Percentiles rank a stretch among this genome's conserved stretches.
Conservation (phyloP, 2,113 vertebrate genomes). For the Syrrhaptes paradoxus region DNA sequence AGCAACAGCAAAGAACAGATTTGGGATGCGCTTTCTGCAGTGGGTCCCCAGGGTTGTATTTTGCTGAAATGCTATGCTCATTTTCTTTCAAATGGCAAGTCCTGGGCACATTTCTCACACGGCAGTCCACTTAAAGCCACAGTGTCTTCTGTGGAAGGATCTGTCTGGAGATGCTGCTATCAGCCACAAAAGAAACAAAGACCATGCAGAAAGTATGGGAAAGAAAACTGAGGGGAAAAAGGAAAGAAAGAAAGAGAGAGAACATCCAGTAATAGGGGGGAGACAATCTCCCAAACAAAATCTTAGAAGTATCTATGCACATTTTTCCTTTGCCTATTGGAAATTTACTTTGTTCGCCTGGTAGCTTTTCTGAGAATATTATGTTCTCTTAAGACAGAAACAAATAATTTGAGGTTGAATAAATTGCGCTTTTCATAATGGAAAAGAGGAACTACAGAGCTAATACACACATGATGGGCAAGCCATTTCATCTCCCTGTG, state of each 20-base stretch:
- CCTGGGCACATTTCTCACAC: background rate
- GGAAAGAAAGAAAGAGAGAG: background rate
- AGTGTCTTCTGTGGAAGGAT: background rate
- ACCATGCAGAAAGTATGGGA: background rate
- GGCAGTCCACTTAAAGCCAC: background rate
- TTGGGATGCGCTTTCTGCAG: background rate
- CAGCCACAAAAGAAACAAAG: background rate
- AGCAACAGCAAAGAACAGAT: background rate
- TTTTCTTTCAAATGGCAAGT: background rate
- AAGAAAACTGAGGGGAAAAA: background rate
- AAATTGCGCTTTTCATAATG: background rate
- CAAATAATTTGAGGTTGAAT: background rate
- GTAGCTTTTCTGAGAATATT: background rate
- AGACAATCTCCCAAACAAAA: background rate
- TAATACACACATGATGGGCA: background rate
- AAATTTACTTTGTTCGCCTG: slow-evolving; percentile 8
- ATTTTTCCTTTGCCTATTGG: background rate
- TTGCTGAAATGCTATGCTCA: background rate
- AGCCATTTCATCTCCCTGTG: background rate
- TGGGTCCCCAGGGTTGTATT: background rate
- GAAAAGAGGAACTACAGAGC: background rate
- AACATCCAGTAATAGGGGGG: background rate
- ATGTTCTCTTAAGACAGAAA: slow-evolving; percentile 10
- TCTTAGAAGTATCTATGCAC: background rate
- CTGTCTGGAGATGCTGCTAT: background rate